Conservation (phyloP, 2,888 invertebrate genomes). For the Anarsia innoxiella region DNA sequence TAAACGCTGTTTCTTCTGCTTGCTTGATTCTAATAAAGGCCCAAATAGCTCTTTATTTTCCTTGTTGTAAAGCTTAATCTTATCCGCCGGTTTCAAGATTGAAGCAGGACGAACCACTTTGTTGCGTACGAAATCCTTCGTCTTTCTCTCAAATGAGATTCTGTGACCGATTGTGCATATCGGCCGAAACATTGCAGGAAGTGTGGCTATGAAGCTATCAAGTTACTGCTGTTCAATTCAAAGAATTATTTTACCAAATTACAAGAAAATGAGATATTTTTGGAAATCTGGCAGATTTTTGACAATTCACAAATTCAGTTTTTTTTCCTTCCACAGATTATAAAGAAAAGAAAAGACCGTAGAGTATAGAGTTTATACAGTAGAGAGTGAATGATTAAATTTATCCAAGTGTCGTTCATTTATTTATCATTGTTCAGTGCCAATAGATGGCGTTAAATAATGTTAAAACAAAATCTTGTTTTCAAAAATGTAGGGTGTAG, state of each 20-base stretch:
- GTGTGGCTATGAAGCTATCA: neutral
- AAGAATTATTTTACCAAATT: too few species aligned
- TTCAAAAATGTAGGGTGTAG: too few species aligned
- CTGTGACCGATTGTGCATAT: constrained; percentile 41
- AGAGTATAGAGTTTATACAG: too few species aligned
- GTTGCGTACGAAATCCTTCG: constrained; percentile 49
- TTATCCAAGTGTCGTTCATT: too few species aligned
- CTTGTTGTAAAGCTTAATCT: constrained; percentile 59
- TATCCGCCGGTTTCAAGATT: constrained; percentile 58
- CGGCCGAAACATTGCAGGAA: constrained; percentile 47
- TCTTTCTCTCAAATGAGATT: constrained; percentile 36
- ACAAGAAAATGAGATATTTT: neutral
- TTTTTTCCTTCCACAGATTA: too few species aligned
- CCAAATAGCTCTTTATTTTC: constrained; percentile 71
- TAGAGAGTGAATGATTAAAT: too few species aligned
- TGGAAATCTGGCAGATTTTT: neutral
- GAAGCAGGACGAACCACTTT: constrained; percentile 61
- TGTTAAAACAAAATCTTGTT: too few species aligned
- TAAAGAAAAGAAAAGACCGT: too few species aligned
- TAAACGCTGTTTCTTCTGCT: constrained; percentile 52
- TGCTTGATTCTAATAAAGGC: constrained; percentile 61
- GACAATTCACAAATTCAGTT: too few species aligned
- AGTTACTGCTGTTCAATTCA: neutral
- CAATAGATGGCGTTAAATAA: too few species aligned
- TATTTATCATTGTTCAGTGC: too few species aligned